Base-by-base conservation (phyloP, 2,888 invertebrate genomes). In the Myathropa florea region DNA sequence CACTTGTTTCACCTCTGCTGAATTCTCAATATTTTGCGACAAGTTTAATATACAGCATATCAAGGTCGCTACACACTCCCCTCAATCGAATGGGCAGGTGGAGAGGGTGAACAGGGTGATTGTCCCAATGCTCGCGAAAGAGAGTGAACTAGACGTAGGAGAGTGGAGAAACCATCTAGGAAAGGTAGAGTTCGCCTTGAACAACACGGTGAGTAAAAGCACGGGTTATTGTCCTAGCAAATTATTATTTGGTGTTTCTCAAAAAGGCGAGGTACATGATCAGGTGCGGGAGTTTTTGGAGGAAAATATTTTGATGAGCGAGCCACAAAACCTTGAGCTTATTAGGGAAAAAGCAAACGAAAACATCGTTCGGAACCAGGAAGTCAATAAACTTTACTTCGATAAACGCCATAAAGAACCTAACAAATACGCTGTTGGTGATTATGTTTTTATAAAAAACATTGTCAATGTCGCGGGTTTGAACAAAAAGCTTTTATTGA, bases 71-170 rank as follows among this genome's bases (percentile, higher is more conserved):
- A 70, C 77, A 6, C 26, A 53, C n/a, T 77, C 68, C 2, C 77
- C 68, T 12, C 46, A 71, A 18, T 55, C 57, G 2, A 71, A 71
- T 28, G 65, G 71, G 0, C 79, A 71, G 10, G 71, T 64, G 6
- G 65, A 67, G 24, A 55, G 57, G 9, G 28, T 30, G 12, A 64
- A 71, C n/a, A 71, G 64, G 26, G 30, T 21, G n/a, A 33, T 63
- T n/a, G 63, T 30, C n/a, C 26, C 78, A 12, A 70, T 70, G 70
- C 64, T 84, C 18, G 75, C 77, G 23, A 88, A 82, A 60, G 61
- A 84, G 14, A 39, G 67, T 9, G 64, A 68, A 59, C 7, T 59
- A 3, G 68, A 71, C 1, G 36, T 59, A n/a, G 70, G 60, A 2
- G 59, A 71, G n/a, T 60, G 70, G 70, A 24, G 33, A 53, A 55